A percentile compares a stretch with the other conserved stretches of the same genome.
Evolutionary conservation across 2,888 invertebrate genomes (phyloP).

Genomic region (Danaus chrysippus): DNA sequence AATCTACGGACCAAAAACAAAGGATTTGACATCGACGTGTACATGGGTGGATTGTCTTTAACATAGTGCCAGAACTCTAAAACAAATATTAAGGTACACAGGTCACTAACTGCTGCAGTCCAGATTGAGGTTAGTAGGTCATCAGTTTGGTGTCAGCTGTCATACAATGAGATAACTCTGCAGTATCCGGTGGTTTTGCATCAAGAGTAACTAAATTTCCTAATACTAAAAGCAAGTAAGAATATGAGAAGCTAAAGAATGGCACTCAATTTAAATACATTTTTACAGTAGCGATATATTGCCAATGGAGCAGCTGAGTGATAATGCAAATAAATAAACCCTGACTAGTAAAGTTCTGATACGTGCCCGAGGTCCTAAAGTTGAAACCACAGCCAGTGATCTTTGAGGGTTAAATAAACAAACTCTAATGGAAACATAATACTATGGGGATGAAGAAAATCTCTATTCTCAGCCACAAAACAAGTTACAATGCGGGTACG

Average conservation of each 20-base stretch:
- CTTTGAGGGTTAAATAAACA: conserved; percentile 65
- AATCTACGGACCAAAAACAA: conserved; percentile 21
- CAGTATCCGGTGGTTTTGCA: conserved; percentile 58
- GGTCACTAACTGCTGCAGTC: conserved; percentile 67
- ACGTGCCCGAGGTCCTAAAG: conserved; percentile 43
- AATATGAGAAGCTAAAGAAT: conserved; percentile 5
- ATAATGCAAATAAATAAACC: conserved; percentile 64
- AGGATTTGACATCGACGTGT: conserved; percentile 40
- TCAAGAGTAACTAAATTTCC: conserved; percentile 42
- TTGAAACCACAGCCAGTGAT: conserved; percentile 45
- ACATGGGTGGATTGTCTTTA: conserved; percentile 58
- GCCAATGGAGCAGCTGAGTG: conserved; percentile 45
- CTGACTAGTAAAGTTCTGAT: conserved; percentile 57
- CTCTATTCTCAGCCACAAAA: conserved; percentile 56
- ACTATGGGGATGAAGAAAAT: conserved; percentile 49
- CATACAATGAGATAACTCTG: conserved; percentile 73
- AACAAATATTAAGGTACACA: conserved; percentile 66
- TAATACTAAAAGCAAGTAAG: conserved; percentile 36
- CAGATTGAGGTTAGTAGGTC: conserved; percentile 71
- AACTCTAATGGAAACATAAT: conserved; percentile 67
- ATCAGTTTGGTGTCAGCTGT: conserved; percentile 60
- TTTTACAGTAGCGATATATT: conserved; percentile 44
- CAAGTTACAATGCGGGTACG: conserved; percentile 56
- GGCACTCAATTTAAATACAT: conserved; percentile 12
- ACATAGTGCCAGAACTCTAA: conserved; percentile 66